Percentiles rank a stretch among this genome's conserved stretches.
Evolutionary conservation across 2,113 vertebrate species (phyloP).

Genomic region (Dipodomys stephensi): DNA sequence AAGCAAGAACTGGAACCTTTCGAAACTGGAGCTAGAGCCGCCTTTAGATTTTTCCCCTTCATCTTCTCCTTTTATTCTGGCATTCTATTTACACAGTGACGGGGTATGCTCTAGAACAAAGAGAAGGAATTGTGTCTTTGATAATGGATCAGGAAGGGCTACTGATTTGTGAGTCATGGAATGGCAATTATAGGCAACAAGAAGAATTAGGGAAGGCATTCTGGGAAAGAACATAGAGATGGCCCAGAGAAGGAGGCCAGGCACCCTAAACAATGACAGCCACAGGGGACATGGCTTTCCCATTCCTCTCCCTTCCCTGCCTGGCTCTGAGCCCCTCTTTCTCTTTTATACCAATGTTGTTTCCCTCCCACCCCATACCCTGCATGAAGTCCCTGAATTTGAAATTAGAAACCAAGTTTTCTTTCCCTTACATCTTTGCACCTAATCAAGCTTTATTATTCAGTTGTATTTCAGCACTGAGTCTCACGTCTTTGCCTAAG

Average conservation of each 20-base stretch:
- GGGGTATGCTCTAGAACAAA: too few species aligned
- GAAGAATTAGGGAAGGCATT: neutral
- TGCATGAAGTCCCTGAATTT: conserved; percentile 34
- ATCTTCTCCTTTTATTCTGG: neutral
- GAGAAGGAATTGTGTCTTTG: neutral
- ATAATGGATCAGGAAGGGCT: conserved; percentile 14
- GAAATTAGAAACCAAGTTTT: conserved; percentile 61
- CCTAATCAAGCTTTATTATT: conserved; percentile 62
- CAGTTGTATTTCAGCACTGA: conserved; percentile 42
- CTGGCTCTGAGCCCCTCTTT: neutral
- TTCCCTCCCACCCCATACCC: neutral
- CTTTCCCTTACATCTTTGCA: conserved; percentile 52
- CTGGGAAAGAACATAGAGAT: neutral
- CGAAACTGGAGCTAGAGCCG: neutral
- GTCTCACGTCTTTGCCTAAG: neutral
- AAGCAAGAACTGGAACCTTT: neutral
- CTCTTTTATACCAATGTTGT: neutral
- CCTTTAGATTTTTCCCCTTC: neutral
- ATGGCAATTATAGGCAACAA: neutral
- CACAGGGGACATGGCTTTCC: neutral
- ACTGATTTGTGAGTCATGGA: neutral
- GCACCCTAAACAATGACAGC: neutral
- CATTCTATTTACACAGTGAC: neutral
- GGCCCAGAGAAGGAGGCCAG: neutral
- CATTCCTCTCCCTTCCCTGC: too few species aligned